Evolutionary conservation across 2,888 invertebrate genomes (phyloP).

Genomic region (Strigamia transsilvanica): DNA sequence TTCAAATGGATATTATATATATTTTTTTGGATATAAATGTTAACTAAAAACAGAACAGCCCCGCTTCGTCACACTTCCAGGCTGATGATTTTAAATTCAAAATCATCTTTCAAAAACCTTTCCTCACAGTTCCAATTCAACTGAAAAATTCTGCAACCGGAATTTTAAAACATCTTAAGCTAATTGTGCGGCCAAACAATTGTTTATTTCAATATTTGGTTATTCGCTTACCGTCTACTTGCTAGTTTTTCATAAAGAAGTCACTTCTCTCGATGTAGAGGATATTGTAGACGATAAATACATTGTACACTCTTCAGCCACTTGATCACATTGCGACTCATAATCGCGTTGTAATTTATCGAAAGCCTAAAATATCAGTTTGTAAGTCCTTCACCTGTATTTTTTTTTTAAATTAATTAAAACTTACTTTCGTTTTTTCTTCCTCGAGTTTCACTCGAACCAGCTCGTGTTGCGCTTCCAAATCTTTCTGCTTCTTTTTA

Average conservation of each 20-base stretch:
- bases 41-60: neutral
- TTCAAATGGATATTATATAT: neutral
- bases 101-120: slow-evolving; percentile 24
- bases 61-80: slow-evolving; percentile 6
- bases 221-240: slow-evolving; percentile 19
- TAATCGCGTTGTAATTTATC: slow-evolving; percentile 41
- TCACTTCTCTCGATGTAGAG: slow-evolving; percentile 51
- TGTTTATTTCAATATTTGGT: neutral
- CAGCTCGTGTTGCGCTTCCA: slow-evolving; percentile 80
- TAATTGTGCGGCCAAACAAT: neutral
- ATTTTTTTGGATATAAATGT: slow-evolving; percentile 14
- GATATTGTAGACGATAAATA: slow-evolving; percentile 45
- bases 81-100: slow-evolving; percentile 25
- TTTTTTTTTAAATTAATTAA: neutral
- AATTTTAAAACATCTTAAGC: slow-evolving; percentile 1
- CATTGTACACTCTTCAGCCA: slow-evolving; percentile 36
- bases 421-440: slow-evolving; percentile 66
- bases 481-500: slow-evolving; percentile 77
- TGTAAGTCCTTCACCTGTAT: neutral
- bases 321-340: slow-evolving; percentile 29
- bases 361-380: slow-evolving; percentile 38
- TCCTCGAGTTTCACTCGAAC: slow-evolving; percentile 76
- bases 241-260: slow-evolving; percentile 51
- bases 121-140: neutral
- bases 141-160: slow-evolving; percentile 35